phyloP scores from a whole-genome alignment of 1,140 invertebrate species.

The Penaeus chinensis region DNA sequence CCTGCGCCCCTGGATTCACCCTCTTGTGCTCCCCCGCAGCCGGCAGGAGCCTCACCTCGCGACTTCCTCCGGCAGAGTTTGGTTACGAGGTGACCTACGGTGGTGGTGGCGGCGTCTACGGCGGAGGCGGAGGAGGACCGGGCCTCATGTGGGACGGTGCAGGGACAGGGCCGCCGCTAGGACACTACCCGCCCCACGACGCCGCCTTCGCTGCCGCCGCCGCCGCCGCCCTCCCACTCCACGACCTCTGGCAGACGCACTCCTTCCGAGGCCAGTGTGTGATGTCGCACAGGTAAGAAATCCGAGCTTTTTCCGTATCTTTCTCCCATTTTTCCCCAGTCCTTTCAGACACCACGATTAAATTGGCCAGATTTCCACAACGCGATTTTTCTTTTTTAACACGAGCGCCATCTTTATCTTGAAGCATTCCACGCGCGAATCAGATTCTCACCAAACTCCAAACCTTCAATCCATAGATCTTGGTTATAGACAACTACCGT shows the following conservation, averaged over 20 bases:
- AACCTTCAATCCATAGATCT: too few relatives aligned
- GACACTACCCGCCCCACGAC: slow-evolving; percentile 63
- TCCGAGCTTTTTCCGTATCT: background rate
- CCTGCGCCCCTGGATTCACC: background rate
- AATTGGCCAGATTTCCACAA: too few relatives aligned
- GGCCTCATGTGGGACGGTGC: slow-evolving; percentile 60
- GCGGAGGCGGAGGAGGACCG: slow-evolving; percentile 37
- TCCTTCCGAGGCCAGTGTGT: slow-evolving; percentile 61
- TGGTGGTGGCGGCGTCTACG: slow-evolving; percentile 54
- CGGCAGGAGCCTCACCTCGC: slow-evolving; percentile 12
- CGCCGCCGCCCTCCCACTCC: slow-evolving; percentile 57
- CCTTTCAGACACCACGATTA: too few relatives aligned
- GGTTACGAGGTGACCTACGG: slow-evolving; percentile 64
- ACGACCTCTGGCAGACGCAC: slow-evolving; percentile 58
- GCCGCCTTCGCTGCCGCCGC: slow-evolving; percentile 65
- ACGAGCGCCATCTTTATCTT: too few relatives aligned
- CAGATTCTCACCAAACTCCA: too few relatives aligned
- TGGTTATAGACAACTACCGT: too few relatives aligned
- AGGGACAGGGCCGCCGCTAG: slow-evolving; percentile 43
- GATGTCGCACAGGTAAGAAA: slow-evolving; percentile 52
- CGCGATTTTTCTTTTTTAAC: too few relatives aligned
- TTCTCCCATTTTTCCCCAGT: background rate
- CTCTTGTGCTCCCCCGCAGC: slow-evolving; percentile 11
- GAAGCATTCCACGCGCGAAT: too few relatives aligned
- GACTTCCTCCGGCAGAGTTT: slow-evolving; percentile 54